Evolutionary conservation across 2,797 vertebrate species (phyloP).

Genomic region (Ctenopoma kingsleyae): DNA sequence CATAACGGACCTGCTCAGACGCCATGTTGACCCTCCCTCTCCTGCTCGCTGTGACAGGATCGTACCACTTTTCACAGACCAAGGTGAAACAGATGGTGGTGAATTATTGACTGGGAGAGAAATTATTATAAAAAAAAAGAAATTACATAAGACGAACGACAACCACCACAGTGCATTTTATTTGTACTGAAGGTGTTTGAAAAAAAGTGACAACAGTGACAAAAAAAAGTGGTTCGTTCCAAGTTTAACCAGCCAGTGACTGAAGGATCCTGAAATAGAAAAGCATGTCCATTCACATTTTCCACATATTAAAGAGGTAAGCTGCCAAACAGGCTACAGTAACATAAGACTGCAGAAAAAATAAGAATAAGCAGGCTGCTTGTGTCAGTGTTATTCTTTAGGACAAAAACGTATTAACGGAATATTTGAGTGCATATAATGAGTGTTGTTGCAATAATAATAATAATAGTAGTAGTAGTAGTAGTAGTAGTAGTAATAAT

Average conservation of each 20-base stretch:
- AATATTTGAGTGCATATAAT: too few species aligned
- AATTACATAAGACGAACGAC: fast-evolving
- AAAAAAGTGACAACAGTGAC: not conserved
- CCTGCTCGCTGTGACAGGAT: slow-evolving; percentile 40
- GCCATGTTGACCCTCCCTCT: slow-evolving; percentile 87
- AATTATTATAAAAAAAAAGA: fast-evolving
- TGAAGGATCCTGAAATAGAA: slow-evolving; percentile 69
- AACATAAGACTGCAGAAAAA: too few species aligned
- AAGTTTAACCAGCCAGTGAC: slow-evolving; percentile 61
- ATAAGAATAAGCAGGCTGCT: too few species aligned
- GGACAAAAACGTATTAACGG: too few species aligned
- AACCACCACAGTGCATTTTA: fast-evolving
- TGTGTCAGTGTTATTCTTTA: too few species aligned
- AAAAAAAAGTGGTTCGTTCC: slow-evolving; percentile 64
- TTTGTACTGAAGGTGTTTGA: not conserved
- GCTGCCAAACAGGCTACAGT: not conserved
- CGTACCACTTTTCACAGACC: slow-evolving; percentile 60
- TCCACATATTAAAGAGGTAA: slow-evolving; percentile 40
- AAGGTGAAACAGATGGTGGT: fast-evolving
- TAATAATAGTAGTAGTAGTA: too few species aligned
- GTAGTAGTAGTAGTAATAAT: too few species aligned
- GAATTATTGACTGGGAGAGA: fast-evolving
- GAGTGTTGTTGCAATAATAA: too few species aligned
- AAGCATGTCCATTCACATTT: slow-evolving; percentile 68
- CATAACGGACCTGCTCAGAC: slow-evolving; percentile 88